Conservation (phyloP, 2,113 vertebrate genomes). For the Dicaeum eximium region DNA sequence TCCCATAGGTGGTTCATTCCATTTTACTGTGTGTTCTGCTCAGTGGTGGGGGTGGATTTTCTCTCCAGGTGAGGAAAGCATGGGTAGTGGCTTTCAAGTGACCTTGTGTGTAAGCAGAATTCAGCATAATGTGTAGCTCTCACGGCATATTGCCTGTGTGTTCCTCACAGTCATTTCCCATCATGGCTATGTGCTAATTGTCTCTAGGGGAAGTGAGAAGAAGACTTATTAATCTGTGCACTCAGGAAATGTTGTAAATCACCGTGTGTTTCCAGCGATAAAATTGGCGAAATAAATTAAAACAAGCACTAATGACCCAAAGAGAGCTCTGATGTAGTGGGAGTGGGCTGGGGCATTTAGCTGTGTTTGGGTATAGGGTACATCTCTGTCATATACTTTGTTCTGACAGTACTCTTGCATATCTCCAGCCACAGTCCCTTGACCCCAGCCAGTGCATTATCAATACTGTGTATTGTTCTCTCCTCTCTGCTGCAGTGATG, state of each 20-base stretch:
- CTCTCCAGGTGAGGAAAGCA: not conserved
- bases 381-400: not conserved
- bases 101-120: not conserved
- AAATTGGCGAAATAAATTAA: slow-evolving; percentile 71
- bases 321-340: slow-evolving; percentile 52
- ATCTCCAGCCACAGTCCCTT: not conserved
- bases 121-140: not conserved
- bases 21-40: not conserved
- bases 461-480: not conserved
- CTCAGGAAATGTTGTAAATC: slow-evolving; percentile 65
- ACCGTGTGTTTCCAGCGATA: slow-evolving; percentile 58
- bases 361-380: not conserved
- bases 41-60: not conserved
- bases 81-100: not conserved
- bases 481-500: not conserved
- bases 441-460: not conserved
- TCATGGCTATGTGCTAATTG: slow-evolving; percentile 61
- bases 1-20: not conserved
- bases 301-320: slow-evolving; percentile 71
- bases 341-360: slow-evolving; percentile 16
- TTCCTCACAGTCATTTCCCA: slow-evolving; percentile 54
- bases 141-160: not conserved
- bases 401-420: not conserved
- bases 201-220: slow-evolving; percentile 64
- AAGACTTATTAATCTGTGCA: slow-evolving; percentile 66